Percentiles rank a stretch among this genome's conserved stretches.
These are phyloP conservation scores for Malurus leucopterus DNA, from an alignment of 2,797 vertebrate species.

Conservation along the genomic window DNA sequence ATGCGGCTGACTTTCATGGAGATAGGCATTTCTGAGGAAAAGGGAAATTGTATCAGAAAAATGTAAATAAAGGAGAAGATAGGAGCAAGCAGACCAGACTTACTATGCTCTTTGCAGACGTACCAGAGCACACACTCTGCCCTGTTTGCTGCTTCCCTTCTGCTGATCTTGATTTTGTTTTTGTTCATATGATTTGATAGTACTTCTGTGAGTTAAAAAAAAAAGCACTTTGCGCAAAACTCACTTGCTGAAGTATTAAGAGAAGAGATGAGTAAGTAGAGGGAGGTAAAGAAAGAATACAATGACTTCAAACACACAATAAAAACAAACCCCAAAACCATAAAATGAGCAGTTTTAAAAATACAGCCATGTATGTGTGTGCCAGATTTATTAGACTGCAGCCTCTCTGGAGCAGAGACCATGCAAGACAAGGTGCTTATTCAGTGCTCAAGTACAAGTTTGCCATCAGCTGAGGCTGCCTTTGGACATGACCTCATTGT, in stretches of 20 bases:
- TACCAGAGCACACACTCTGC: background rate
- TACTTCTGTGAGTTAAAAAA: background rate
- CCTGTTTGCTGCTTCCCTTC: background rate
- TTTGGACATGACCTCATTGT: constrained; percentile 43
- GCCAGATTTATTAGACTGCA: background rate
- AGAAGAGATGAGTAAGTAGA: background rate
- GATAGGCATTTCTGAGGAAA: background rate
- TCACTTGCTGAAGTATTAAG: background rate
- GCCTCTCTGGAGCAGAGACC: background rate
- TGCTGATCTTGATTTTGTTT: background rate
- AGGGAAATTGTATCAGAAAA: background rate
- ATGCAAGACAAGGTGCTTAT: constrained; percentile 30
- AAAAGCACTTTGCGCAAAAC: background rate
- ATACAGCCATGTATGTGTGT: background rate
- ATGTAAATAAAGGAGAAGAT: background rate
- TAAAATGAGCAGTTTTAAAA: background rate
- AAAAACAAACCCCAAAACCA: background rate
- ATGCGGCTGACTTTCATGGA: background rate
- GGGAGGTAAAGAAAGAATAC: background rate
- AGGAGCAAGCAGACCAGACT: background rate
- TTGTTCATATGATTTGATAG: background rate
- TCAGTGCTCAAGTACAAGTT: background rate
- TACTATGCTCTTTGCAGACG: background rate
- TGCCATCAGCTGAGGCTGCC: constrained; percentile 24
- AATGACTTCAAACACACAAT: background rate